These are phyloP conservation scores for Aurelia sp. DNA, from an alignment of 30 jellyfish, hydroid and myxozoan species.

Conservation along the genomic window DNA sequence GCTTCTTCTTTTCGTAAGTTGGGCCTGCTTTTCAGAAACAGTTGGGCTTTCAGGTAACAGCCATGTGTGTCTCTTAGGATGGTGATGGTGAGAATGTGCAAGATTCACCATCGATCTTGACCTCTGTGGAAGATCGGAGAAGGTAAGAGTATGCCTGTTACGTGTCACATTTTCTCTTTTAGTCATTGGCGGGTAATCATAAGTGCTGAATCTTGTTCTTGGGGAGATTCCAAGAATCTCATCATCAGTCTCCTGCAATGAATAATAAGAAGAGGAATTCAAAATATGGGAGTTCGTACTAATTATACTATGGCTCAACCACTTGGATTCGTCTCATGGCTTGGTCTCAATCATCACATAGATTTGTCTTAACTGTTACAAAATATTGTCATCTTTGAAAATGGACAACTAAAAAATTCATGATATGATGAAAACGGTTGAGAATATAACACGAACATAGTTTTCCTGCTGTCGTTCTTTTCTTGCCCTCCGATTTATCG, in stretches of 20 bases:
- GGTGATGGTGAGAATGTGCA: conserved; percentile 13
- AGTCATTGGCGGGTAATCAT: conserved; percentile 1
- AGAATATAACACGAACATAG: too few species aligned
- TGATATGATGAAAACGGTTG: too few species aligned
- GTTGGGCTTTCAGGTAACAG: conserved; percentile 86
- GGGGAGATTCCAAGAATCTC: conserved; percentile 33
- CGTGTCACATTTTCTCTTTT: conserved; percentile 2
- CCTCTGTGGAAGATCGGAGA: conserved; percentile 60
- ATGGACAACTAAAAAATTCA: too few species aligned
- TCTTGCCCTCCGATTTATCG: too few species aligned
- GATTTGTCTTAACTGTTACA: too few species aligned
- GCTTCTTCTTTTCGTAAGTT: conserved; percentile 55
- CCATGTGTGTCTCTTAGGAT: conserved; percentile 58
- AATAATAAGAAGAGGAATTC: neutral
- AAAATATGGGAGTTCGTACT: too few species aligned
- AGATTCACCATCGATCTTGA: conserved; percentile 63
- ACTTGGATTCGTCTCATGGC: too few species aligned
- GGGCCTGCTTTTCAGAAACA: conserved; percentile 76
- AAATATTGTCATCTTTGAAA: too few species aligned
- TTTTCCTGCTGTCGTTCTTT: too few species aligned
- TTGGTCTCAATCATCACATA: too few species aligned
- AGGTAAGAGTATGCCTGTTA: conserved; percentile 21
- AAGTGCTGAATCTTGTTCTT: conserved; percentile 41
- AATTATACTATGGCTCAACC: too few species aligned
- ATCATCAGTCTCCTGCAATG: conserved; percentile 28